These are phyloP conservation scores for Belonocnema kinseyi DNA, from an alignment of 1,140 invertebrate genomes.

Conservation along the genomic window DNA sequence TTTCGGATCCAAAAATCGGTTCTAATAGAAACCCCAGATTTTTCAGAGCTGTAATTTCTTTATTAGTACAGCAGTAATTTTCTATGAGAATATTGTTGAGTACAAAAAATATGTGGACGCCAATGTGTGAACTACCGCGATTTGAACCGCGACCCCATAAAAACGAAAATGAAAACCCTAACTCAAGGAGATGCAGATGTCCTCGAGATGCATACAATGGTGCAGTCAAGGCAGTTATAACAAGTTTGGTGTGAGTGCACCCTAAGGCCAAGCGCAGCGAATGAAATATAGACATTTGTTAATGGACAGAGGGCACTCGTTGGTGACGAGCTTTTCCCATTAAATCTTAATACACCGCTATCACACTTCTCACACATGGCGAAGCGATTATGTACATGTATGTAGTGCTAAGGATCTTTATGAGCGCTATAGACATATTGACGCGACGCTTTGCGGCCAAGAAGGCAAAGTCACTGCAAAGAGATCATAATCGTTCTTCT, in stretches of 20 bases:
- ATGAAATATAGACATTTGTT: background rate
- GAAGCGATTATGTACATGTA: background rate
- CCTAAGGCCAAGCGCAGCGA: background rate
- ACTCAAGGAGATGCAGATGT: slow-evolving; percentile 27
- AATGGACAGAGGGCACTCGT: background rate
- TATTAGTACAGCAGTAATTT: too few species aligned
- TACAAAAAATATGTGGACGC: background rate
- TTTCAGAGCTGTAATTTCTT: too few species aligned
- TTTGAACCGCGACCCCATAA: slow-evolving; percentile 1
- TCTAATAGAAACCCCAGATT: too few species aligned
- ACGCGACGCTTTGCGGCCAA: background rate
- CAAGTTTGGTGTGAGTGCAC: slow-evolving; percentile 3
- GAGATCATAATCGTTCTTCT: slow-evolving; percentile 30
- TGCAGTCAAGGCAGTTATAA: slow-evolving; percentile 15
- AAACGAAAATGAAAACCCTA: background rate
- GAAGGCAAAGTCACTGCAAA: background rate
- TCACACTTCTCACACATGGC: background rate
- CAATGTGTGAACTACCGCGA: slow-evolving; percentile 7
- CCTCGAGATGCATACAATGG: slow-evolving; percentile 21
- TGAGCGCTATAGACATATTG: background rate
- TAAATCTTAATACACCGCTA: background rate
- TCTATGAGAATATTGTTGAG: too few species aligned
- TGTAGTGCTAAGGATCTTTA: background rate
- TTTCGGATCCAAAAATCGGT: too few species aligned
- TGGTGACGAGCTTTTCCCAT: background rate